phyloP scores from a whole-genome alignment of 2,797 vertebrate species.

The Bradypodion pumilum region DNA sequence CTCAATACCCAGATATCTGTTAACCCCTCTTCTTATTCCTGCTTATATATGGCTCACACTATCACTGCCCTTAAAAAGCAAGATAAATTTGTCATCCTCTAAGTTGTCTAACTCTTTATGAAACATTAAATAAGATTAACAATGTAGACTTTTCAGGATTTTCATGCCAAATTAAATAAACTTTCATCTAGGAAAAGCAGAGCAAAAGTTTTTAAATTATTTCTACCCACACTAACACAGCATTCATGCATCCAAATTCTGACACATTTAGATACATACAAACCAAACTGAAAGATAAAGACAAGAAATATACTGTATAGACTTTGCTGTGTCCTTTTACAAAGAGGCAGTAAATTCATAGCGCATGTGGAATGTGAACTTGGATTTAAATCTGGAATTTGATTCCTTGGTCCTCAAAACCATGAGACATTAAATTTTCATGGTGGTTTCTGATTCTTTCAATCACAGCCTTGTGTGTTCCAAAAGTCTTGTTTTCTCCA shows the following conservation, averaged over 20 bases:
- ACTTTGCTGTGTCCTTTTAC: not conserved
- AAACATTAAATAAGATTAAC: not conserved
- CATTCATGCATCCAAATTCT: not conserved
- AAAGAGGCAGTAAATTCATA: not conserved
- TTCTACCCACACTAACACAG: not conserved
- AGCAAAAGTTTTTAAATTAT: not conserved
- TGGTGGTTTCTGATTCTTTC: not conserved
- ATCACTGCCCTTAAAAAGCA: not conserved
- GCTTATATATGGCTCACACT: not conserved
- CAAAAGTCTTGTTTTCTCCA: not conserved
- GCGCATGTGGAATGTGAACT: not conserved
- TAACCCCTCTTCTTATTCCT: not conserved
- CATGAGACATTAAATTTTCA: not conserved
- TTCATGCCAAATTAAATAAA: not conserved
- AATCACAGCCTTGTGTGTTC: not conserved
- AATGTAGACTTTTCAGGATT: not conserved
- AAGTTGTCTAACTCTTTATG: not conserved
- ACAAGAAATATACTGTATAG: too few species aligned
- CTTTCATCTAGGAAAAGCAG: not conserved
- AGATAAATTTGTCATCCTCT: not conserved
- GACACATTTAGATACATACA: not conserved
- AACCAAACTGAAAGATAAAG: not conserved
- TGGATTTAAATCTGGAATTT: not conserved
- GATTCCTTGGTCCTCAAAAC: not conserved
- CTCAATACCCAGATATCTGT: not conserved